Conservation (phyloP, 2,797 vertebrate genomes). For the Poecilia picta region DNA sequence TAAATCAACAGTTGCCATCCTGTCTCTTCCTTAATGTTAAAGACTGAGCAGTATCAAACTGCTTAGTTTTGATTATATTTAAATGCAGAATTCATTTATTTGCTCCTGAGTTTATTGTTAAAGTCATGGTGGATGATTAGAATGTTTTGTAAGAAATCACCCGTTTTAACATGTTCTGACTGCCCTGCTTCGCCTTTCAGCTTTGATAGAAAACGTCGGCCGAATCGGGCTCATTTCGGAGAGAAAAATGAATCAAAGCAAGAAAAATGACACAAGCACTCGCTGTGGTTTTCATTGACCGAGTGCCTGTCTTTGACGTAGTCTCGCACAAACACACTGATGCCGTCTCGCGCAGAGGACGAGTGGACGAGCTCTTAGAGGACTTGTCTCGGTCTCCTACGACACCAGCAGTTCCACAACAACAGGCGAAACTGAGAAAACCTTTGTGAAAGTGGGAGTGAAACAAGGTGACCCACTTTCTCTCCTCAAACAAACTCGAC, state of each 20-base stretch:
- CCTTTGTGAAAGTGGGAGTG: background rate
- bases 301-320: background rate
- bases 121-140: too few species aligned
- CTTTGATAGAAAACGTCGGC: background rate
- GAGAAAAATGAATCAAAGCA: background rate
- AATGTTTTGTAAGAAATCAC: too few species aligned
- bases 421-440: background rate
- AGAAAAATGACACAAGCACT: background rate
- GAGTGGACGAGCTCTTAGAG: background rate
- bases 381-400: background rate
- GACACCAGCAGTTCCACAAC: background rate
- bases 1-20: too few species aligned
- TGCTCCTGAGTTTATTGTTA: too few species aligned
- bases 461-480: background rate
- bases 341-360: background rate
- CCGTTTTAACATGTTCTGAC: too few species aligned
- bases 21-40: too few species aligned
- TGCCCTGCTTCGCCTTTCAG: too few species aligned
- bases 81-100: too few species aligned
- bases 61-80: too few species aligned
- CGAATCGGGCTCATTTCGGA: background rate
- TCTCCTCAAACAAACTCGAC: background rate
- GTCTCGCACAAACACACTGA: background rate
- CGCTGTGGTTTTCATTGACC: background rate
- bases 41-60: too few species aligned